Base-by-base conservation (phyloP, 1,140 invertebrate genomes). In the Gryon sp. region DNA sequence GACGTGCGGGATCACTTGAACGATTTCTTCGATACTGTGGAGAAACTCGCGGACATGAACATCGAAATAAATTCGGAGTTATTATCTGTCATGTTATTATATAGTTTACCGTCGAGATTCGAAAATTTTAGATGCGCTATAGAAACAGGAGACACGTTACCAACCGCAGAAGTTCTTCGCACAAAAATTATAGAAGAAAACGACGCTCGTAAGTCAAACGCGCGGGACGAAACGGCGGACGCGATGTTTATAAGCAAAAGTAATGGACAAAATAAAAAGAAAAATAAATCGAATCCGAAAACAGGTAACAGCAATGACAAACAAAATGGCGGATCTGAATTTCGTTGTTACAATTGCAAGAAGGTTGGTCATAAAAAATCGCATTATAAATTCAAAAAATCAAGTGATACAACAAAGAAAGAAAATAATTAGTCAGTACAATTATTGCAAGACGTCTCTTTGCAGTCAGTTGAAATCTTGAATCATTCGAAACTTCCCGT, bases 81-180 rank as follows among this genome's bases (percentile, higher is more conserved):
- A 79, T 83, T 32, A 9, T 7, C 28, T 4, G 28, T 32, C 11
- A 48, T 83, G 22, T 38, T 82, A 7, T 12, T 83, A 4, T 78
- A 82, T 22, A 83, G 80, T 43, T 28, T 80, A 3, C 82, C 80
- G 5, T 59, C 38, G 0, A 73, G 22, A 2, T 84, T 45, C 45
- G 78, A 84, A 43, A 80, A 77, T 30, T 83, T 82, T 34, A 38
- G 77, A 9, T 80, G 75, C 9, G 59, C 50, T 0, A 59, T 84
- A 0, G 78, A 82, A 40, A 34, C 75, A 14, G 41, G 76, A 9
- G 73, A 83, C 16, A 50, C 76, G 0, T 59, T 81, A 2, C 70
- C 38, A 7, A n/a, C 2, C 4, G 8, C 60, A 12, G 50, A 74
- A 19, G 16, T 12, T 7, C 48, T 77, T 7, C 60, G 69, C 9